Percentiles rank a stretch among this genome's conserved stretches.
Conservation (phyloP, 1,140 invertebrate species). For the Linepithema humile region DNA sequence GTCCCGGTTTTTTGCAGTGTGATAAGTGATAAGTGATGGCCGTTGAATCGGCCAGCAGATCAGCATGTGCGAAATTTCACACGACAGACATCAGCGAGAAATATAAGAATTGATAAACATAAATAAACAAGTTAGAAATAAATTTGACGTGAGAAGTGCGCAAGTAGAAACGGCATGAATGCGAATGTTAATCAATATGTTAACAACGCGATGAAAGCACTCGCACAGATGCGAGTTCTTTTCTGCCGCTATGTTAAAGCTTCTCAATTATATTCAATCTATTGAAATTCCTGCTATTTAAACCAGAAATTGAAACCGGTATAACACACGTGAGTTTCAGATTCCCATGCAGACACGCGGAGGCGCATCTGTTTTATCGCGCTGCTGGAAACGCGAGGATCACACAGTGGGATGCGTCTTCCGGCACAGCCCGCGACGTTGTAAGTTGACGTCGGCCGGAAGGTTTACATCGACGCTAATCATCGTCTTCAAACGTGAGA, state of each 20-base stretch:
- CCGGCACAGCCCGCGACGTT: background rate
- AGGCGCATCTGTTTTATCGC: background rate
- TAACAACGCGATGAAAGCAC: background rate
- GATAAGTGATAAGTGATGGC: slow-evolving; percentile 39
- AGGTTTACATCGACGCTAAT: background rate
- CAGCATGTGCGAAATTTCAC: background rate
- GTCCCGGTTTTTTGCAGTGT: slow-evolving; percentile 16
- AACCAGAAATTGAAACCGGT: slow-evolving; percentile 39
- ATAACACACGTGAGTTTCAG: background rate
- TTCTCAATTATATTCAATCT: slow-evolving; percentile 33
- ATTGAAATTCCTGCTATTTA: slow-evolving; percentile 22
- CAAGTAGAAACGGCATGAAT: background rate
- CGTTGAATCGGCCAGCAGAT: background rate
- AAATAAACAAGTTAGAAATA: slow-evolving; percentile 7
- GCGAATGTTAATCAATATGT: background rate
- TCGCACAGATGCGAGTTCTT: background rate
- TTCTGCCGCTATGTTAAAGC: no score
- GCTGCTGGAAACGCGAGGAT: background rate
- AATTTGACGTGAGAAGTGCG: background rate
- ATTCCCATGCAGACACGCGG: slow-evolving; percentile 19
- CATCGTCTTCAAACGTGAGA: background rate
- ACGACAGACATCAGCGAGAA: background rate
- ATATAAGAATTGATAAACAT: background rate
- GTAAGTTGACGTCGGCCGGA: background rate
- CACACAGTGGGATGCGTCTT: background rate